Base-by-base conservation (phyloP, 2,888 invertebrate species). In the Synergus umbraculus region DNA sequence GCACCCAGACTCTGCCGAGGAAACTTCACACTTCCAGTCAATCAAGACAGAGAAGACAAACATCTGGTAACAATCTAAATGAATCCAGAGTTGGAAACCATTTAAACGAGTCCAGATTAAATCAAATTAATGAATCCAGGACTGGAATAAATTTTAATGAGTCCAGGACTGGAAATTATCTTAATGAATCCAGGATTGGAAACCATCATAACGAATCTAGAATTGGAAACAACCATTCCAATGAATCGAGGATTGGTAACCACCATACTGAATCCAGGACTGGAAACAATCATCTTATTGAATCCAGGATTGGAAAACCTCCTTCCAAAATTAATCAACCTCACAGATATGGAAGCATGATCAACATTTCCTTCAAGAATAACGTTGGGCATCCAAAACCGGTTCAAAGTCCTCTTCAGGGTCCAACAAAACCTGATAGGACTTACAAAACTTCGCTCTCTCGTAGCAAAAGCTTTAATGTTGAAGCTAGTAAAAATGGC, bases 401-500 rank as follows among this genome's bases (percentile, higher is more conserved):
- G 41, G 80, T 81, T 15, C 84, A 81, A 54, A 78, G 76, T 37
- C 69, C 78, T 63, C 77, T 77, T 69, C 83, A 80, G 22, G 78
- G 82, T 81, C 73, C 82, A 85, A 63, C 79, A 65, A 97, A 97
- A 90, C 97, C 97, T 10, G 96, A 96, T 49, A 93, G 97, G 86
- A 95, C 96, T 64, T 96, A 96, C 92, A 96, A 96, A 89, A 95
- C 96, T 37, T 93, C 93, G 78, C 93, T 97, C 64, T 95, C 96
- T 82, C 94, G 97, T 81, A 97, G 97, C 92, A 96, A 97, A 92
- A 97, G 97, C 91, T 96, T 97, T 93, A 97, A 96, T 93, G 96
- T 96, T 86, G 96, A 97, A 88, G 95, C 95, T 69, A 92, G 92
- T 82, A 93, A 93, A 78, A 93, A 93, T 87, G 64, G 90, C 10